A percentile compares a stretch with the other conserved stretches of the same genome.
phyloP scores from a whole-genome alignment of 2,797 vertebrate genomes.

The Erethizon dorsatum region DNA sequence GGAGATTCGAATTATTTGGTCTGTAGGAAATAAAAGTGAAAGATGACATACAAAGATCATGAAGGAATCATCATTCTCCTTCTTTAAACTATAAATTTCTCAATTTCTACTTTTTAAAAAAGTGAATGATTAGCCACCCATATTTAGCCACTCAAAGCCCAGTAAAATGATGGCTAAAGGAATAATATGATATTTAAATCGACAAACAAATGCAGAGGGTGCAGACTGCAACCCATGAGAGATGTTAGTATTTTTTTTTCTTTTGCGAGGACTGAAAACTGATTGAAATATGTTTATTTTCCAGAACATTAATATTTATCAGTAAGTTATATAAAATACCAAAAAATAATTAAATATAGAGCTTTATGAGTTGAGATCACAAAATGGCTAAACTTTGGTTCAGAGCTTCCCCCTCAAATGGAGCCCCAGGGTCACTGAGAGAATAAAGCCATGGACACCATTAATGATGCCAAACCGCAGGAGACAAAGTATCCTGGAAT shows the following conservation, averaged over 20 bases:
- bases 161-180: background rate
- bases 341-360: background rate
- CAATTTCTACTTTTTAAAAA: background rate
- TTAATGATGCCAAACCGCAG: background rate
- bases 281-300: background rate
- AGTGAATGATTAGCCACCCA: background rate
- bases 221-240: background rate
- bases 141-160: background rate
- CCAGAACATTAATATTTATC: background rate
- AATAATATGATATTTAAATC: background rate
- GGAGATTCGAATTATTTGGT: background rate
- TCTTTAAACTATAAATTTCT: background rate
- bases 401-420: too few relatives aligned
- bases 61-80: background rate
- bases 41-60: background rate
- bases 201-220: background rate
- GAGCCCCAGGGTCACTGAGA: too few relatives aligned
- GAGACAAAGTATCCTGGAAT: too few relatives aligned
- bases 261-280: background rate
- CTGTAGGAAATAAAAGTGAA: background rate
- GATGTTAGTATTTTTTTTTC: background rate
- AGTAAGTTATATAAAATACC: background rate
- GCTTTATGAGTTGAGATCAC: background rate
- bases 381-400: background rate
- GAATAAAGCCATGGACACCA: background rate